Base-by-base conservation (phyloP, 2,797 vertebrate species). In the Salarias fasciatus region DNA sequence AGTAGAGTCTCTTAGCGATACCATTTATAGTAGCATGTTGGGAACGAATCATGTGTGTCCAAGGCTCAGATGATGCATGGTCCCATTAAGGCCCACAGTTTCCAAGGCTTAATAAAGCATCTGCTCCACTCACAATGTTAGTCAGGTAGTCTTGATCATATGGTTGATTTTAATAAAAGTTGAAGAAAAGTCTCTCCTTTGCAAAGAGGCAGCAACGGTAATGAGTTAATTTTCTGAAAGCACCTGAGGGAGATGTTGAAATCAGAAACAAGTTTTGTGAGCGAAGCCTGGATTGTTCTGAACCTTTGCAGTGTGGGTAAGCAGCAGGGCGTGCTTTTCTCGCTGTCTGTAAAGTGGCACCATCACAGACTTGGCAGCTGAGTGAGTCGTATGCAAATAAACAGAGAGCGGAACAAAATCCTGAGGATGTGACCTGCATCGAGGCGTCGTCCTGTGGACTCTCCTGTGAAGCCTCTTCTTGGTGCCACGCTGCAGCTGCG, bases 311-410 rank as follows among this genome's bases (percentile, higher is more conserved):
- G 79, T 72, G 48, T 18, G 53, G 46, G 55, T 18, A 59, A 86
- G 57, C 69, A 75, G 63, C 65, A 62, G 63, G 40, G 37, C 55
- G 52, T 77, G 38, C 30, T 38, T 58, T 15, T 49, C 48, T 63
- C 35, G 30, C 53, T 58, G 11, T 75, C 68, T 59, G 57, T 64
- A 64, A 63, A 69, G 62, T 63, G 69, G 55, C 75, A 73, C 24
- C 15, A 52, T 44, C 57, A 79, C 38, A 58, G 33, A 68, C 69
- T 70, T 82, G 75, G 65, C 69, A 79, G 62, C 41, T 35, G 3
- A 49, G 64, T 64, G 60, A 31, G 43, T 59, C 55, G 44, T 59
- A 65, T 81, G 76, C 68, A 77, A 85, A 75, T 75, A 69, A 52
- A 72, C 18, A 47, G 61, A 45, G 55, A 62, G 69, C 52, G 2